Evolutionary conservation across 2,888 invertebrate genomes (phyloP), one percentile per base, ranked within the genome.

Genomic region (Pyrochroa serraticornis): DNA sequence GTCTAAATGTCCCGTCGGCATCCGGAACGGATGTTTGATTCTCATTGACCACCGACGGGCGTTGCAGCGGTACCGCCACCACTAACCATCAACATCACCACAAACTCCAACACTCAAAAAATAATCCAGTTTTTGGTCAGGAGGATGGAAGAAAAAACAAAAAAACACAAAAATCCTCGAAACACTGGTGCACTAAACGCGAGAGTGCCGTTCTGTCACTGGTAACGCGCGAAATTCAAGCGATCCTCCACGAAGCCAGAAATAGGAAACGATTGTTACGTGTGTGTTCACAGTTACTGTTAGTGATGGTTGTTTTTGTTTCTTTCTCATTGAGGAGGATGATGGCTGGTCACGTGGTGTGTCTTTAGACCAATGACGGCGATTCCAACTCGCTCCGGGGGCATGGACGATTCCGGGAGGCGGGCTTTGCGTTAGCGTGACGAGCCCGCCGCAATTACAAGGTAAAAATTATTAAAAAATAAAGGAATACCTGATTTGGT

Each of bases 271-370:
- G 78, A 75, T 78, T 77, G 78, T 79, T 77, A 76, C 77, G 77
- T 77, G 77, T 75, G 72, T 75, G 75, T 75, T 74, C 75, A 75
- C 73, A 77, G 78, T 78, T 76, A 79, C 77, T 78, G 78, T 77
- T 77, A 75, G 77, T 75, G 77, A 76, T 73, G 76, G 75, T 80
- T 79, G 79, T 79, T 80, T 79, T 79, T 79, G 79, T 79, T 80
- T 79, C 79, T 79, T 79, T 78, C 77, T 74, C 75, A 75, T 75
- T 73, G 76, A 77, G 77, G 78, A 77, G 77, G 79, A 75, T 75
- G 77, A 77, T 75, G 76, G 78, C 72, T 73, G 75, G 75, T 80
- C 80, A 80, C 79, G 79, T 80, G 80, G 76, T 67, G 60, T 60
- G 45, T 35, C 50, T 60, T 61, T 53, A 65, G 64, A 62, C 80